Conservation (phyloP, 2,888 invertebrate genomes). For the Druceiella hillmani region DNA sequence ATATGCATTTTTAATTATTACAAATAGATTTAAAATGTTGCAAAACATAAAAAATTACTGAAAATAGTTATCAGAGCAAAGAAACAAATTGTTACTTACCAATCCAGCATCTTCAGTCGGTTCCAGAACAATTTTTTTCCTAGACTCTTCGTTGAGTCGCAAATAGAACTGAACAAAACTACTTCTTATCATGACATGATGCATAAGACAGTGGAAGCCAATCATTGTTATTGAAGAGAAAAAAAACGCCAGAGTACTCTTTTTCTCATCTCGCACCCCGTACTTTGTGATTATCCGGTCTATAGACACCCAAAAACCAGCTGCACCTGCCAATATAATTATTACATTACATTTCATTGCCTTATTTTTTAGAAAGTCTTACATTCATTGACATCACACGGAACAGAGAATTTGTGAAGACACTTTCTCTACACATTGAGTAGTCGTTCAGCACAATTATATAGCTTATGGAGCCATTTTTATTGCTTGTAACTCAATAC, state of each 20-base stretch:
- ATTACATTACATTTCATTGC: too few relatives aligned
- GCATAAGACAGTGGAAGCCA: constrained; percentile 69
- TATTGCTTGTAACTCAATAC: too few relatives aligned
- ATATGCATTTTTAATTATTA: too few relatives aligned
- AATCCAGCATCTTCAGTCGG: constrained; percentile 81
- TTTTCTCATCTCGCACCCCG: constrained; percentile 66
- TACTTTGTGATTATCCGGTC: constrained; percentile 82
- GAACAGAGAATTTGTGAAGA: too few relatives aligned
- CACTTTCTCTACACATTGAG: too few relatives aligned
- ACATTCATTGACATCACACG: too few relatives aligned
- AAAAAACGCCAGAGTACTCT: constrained; percentile 86
- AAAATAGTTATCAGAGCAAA: constrained; percentile 3
- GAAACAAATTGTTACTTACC: constrained; percentile 42
- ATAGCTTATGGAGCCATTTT: too few relatives aligned
- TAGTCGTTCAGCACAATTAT: too few relatives aligned
- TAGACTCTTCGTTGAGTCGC: constrained; percentile 65
- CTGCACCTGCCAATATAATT: constrained; percentile 61
- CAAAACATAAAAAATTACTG: neutral
- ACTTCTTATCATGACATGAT: constrained; percentile 70
- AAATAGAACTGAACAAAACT: constrained; percentile 82
- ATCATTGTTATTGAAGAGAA: constrained; percentile 72
- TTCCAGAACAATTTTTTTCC: constrained; percentile 73
- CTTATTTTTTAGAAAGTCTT: too few relatives aligned
- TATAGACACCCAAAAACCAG: constrained; percentile 81
- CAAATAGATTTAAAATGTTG: too few relatives aligned